A percentile compares a stretch with the other conserved stretches of the same genome.
Conservation (phyloP, 2,888 invertebrate genomes). For the Creontiades dilutus region DNA sequence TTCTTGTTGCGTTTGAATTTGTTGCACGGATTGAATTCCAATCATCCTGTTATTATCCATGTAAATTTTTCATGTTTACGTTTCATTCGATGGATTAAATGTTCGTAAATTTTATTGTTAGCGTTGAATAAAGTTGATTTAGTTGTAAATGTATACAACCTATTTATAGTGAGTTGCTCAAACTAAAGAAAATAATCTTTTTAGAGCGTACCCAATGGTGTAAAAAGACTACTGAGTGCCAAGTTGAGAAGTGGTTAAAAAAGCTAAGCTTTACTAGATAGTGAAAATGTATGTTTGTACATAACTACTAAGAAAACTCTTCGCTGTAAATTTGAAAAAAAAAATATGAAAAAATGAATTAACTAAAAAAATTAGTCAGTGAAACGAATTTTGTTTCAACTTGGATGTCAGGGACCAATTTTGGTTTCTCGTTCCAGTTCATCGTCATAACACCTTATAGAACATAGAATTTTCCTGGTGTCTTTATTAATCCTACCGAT, state of each 20-base stretch:
- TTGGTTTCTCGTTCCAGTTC: no score
- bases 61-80: not conserved
- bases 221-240: conserved; percentile 24
- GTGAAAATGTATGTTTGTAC: conserved; percentile 3
- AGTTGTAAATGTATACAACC: conserved; percentile 4
- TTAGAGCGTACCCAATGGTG: conserved; percentile 32
- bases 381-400: no score
- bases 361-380: no score
- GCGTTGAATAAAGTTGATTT: conserved; percentile 31
- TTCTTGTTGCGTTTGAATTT: not conserved
- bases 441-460: no score
- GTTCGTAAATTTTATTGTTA: not conserved
- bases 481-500: no score
- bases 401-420: no score
- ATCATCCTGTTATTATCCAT: not conserved
- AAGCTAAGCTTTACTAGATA: not conserved
- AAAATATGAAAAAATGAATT: no score
- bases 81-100: conserved; percentile 9
- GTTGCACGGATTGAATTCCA: not conserved
- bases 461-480: no score
- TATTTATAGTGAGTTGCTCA: not conserved
- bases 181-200: not conserved
- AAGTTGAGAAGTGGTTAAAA: not conserved
- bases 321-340: not conserved
- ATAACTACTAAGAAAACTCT: not conserved